These are phyloP conservation scores for Volucella zonaria DNA, from an alignment of 2,888 invertebrate genomes.

Conservation along the genomic window DNA sequence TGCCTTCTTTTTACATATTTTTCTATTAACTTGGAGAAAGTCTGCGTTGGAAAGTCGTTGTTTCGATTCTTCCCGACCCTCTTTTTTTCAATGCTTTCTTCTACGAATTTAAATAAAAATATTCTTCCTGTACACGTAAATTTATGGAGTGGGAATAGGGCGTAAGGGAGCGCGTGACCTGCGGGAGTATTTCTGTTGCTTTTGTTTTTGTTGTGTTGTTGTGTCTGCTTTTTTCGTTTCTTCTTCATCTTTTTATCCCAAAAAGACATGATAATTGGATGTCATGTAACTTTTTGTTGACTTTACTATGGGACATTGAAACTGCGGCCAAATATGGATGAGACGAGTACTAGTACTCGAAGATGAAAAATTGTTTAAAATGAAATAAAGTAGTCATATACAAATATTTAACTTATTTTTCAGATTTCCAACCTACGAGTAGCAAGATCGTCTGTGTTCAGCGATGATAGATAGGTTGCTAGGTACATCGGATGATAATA, in stretches of 20 bases:
- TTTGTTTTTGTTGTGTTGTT: conserved; percentile 41
- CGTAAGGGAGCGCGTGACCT: conserved; percentile 63
- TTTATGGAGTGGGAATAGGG: conserved; percentile 20
- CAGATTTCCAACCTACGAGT: no score
- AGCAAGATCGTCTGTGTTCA: no score
- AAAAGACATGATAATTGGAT: conserved; percentile 71
- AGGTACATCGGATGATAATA: no score
- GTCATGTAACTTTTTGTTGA: conserved; percentile 73
- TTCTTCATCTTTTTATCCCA: not conserved
- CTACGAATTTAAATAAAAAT: conserved; percentile 71
- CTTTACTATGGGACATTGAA: conserved; percentile 53
- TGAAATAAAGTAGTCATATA: no score
- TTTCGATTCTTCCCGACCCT: conserved; percentile 21
- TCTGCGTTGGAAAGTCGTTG: conserved; percentile 59
- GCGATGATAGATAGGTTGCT: no score
- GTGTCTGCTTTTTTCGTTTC: not conserved
- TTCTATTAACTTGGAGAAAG: conserved; percentile 67
- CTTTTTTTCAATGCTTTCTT: conserved; percentile 52
- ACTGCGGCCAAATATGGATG: conserved; percentile 16
- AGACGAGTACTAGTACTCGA: not conserved
- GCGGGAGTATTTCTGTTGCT: conserved; percentile 65
- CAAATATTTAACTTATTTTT: no score
- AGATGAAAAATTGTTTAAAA: no score
- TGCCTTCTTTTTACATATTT: conserved; percentile 30
- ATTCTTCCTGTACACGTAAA: conserved; percentile 45